Evolutionary conservation across 2,797 vertebrate species (phyloP).

Genomic region (Lepidocolaptes lacrymiger): DNA sequence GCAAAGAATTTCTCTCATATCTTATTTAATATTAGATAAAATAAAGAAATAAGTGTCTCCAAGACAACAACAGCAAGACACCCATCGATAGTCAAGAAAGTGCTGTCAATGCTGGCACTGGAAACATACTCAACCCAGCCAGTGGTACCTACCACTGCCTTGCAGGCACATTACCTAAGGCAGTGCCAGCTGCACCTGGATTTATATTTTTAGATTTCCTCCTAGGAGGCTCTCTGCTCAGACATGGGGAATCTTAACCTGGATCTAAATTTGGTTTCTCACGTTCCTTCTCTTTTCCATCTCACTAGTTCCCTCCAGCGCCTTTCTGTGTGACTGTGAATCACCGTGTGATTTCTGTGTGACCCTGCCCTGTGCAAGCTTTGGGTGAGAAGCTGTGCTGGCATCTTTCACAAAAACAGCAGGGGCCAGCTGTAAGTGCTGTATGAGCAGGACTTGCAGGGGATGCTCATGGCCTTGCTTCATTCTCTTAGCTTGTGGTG

Average conservation of each 20-base stretch:
- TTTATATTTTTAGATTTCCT: not conserved
- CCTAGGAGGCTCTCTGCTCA: not conserved
- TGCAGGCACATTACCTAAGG: not conserved
- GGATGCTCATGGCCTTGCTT: rapidly evolving
- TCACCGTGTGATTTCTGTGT: not conserved
- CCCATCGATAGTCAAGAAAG: not conserved
- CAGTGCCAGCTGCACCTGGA: not conserved
- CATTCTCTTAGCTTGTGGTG: not conserved
- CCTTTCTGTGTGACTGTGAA: not conserved
- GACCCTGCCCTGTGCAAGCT: not conserved
- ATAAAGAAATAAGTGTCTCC: not conserved
- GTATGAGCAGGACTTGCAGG: not conserved
- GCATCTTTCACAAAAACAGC: not conserved
- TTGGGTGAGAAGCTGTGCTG: not conserved
- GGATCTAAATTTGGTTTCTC: not conserved
- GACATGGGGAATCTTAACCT: not conserved
- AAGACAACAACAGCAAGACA: not conserved
- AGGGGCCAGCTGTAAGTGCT: not conserved
- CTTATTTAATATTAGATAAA: not conserved
- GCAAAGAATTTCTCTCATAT: not conserved
- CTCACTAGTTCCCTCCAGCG: not conserved
- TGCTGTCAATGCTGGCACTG: not conserved
- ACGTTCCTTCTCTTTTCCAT: not conserved
- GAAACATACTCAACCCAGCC: not conserved
- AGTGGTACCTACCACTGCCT: rapidly evolving